Conservation (phyloP, 2,888 invertebrate species). For the Aphodius granarius region DNA sequence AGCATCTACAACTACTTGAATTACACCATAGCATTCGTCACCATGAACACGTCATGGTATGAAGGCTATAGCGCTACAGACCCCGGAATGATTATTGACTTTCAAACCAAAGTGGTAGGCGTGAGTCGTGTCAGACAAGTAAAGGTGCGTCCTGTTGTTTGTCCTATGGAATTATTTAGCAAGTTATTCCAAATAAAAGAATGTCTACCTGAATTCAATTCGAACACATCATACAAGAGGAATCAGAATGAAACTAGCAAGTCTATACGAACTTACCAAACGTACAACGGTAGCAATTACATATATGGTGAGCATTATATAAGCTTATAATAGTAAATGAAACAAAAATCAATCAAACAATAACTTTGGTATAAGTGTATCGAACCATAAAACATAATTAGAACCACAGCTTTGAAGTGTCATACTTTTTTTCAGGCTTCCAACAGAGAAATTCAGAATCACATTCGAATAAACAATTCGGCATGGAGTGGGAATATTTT, state of each 20-base stretch:
- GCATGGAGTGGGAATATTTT: no score
- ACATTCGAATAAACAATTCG: no score
- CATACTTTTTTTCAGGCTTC: no score
- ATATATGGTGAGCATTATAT: background rate
- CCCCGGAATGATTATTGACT: conserved; percentile 32
- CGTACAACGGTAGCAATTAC: background rate
- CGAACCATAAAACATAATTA: no score
- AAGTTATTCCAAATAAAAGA: conserved; percentile 5
- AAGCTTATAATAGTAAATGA: background rate
- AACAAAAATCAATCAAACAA: no score
- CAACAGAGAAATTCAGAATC: no score
- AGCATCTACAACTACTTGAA: conserved; percentile 31
- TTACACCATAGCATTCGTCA: conserved; percentile 19
- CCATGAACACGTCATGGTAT: conserved; percentile 33
- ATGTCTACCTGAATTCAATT: conserved; percentile 29
- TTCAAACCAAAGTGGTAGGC: conserved; percentile 33
- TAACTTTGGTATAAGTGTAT: no score
- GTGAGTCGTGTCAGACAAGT: conserved; percentile 34
- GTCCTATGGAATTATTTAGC: conserved; percentile 16
- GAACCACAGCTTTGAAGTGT: no score
- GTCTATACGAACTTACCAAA: background rate
- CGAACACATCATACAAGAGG: background rate
- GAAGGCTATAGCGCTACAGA: conserved; percentile 27
- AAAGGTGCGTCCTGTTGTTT: conserved; percentile 26
- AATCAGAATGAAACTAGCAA: background rate